These are phyloP conservation scores for Crossaster papposus DNA, from an alignment of 53 echinoderm and acorn worm species.

Conservation along the genomic window DNA sequence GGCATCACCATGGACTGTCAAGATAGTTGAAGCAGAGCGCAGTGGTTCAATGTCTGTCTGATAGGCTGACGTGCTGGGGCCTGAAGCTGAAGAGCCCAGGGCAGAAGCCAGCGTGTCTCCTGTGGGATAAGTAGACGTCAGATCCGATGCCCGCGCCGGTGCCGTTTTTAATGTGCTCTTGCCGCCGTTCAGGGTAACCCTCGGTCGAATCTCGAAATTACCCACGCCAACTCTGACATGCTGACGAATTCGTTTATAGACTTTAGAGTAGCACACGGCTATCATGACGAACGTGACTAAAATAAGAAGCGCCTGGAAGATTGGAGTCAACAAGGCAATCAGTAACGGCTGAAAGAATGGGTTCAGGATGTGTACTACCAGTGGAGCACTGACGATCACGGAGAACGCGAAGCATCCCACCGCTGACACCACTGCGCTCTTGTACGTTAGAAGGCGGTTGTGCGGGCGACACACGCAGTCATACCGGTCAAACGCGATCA, in stretches of 20 bases:
- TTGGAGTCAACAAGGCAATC: background rate
- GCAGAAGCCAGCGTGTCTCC: background rate
- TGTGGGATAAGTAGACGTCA: background rate
- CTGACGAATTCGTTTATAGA: conserved; percentile 31
- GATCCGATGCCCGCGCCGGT: background rate
- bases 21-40: background rate
- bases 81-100: background rate
- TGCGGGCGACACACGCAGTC: conserved; percentile 49
- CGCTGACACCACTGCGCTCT: conserved; percentile 31
- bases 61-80: conserved; percentile 11
- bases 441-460: conserved; percentile 17
- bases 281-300: background rate
- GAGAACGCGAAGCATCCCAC: conserved; percentile 35
- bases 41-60: background rate
- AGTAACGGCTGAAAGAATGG: background rate
- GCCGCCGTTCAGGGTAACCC: background rate
- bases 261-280: conserved; percentile 31
- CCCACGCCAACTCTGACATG: conserved; percentile 39
- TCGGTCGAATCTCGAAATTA: background rate
- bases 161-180: background rate
- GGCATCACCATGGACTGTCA: background rate
- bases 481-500: conserved; percentile 43
- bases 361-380: conserved; percentile 1
- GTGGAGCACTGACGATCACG: background rate
- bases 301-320: background rate